Evolutionary conservation across 2,888 invertebrate genomes (phyloP).

Genomic region (Oegoconia quadripuncta): DNA sequence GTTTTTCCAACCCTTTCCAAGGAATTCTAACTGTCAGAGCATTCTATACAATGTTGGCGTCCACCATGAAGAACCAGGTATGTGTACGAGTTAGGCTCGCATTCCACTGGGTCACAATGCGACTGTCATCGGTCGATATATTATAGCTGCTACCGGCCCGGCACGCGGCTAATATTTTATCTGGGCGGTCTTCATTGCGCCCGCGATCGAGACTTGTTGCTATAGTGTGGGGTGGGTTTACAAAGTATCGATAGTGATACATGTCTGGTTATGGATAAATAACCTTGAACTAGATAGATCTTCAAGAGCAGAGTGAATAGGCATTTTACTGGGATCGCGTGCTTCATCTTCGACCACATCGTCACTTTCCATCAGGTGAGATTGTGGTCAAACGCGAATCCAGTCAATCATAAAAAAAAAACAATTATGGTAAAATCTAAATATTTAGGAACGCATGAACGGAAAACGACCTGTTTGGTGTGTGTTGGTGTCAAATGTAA

Average conservation of each 20-base stretch:
- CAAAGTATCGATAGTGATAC: constrained; percentile 25
- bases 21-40: neutral
- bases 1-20: neutral
- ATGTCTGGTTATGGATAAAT: neutral
- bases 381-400: no score
- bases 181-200: constrained; percentile 74
- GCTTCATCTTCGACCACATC: no score
- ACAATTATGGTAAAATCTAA: no score
- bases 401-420: no score
- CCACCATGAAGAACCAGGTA: constrained; percentile 1
- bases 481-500: no score
- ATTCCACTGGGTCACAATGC: constrained; percentile 52
- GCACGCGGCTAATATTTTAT: constrained; percentile 72
- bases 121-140: constrained; percentile 63
- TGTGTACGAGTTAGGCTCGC: constrained; percentile 25
- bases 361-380: no score
- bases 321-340: no score
- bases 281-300: neutral
- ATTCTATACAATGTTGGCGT: neutral
- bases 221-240: constrained; percentile 30
- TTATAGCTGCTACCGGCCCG: constrained; percentile 60
- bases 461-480: no score
- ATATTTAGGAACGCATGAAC: no score
- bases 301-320: no score
- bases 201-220: constrained; percentile 44